These are phyloP conservation scores for Scelioninae gen. 1 DNA, from an alignment of 2,888 invertebrate species.

Conservation along the genomic window DNA sequence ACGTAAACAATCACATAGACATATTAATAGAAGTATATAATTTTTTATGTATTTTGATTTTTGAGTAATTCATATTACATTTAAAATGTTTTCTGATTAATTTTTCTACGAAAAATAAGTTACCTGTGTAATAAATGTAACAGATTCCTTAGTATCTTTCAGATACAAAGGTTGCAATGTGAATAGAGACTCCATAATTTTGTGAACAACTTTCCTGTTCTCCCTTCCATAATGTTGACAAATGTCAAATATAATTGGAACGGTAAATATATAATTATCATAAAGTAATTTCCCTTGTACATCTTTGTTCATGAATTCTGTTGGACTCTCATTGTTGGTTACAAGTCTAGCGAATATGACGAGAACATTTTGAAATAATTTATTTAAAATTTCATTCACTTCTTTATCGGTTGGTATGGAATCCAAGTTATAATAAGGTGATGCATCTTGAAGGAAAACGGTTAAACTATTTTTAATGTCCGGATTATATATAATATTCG, in stretches of 20 bases:
- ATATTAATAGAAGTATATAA: too few relatives aligned
- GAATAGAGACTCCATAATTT: slow-evolving; percentile 88
- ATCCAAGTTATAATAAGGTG: slow-evolving; percentile 87
- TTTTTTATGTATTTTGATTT: too few relatives aligned
- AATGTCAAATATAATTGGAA: slow-evolving; percentile 92
- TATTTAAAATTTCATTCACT: slow-evolving; percentile 86
- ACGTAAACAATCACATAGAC: too few relatives aligned
- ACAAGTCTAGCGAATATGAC: slow-evolving; percentile 90
- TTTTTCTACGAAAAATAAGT: slow-evolving; percentile 46
- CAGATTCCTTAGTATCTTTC: slow-evolving; percentile 86
- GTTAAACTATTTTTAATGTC: slow-evolving; percentile 88
- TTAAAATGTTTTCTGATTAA: too few relatives aligned
- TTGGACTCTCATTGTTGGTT: slow-evolving; percentile 88
- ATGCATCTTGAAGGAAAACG: slow-evolving; percentile 90
- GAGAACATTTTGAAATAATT: slow-evolving; percentile 86
- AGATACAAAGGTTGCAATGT: slow-evolving; percentile 88
- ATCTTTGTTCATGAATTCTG: slow-evolving; percentile 87
- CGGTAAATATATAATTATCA: slow-evolving; percentile 91
- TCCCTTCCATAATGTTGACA: slow-evolving; percentile 90
- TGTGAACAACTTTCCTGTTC: slow-evolving; percentile 87
- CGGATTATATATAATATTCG: slow-evolving; percentile 88
- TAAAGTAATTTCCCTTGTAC: slow-evolving; percentile 90
- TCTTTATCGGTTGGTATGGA: slow-evolving; percentile 83
- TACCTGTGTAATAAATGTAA: slow-evolving; percentile 86
- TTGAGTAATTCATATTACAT: too few relatives aligned